Base-by-base conservation (phyloP, 2,797 vertebrate species). In the Eptatretus atami region DNA sequence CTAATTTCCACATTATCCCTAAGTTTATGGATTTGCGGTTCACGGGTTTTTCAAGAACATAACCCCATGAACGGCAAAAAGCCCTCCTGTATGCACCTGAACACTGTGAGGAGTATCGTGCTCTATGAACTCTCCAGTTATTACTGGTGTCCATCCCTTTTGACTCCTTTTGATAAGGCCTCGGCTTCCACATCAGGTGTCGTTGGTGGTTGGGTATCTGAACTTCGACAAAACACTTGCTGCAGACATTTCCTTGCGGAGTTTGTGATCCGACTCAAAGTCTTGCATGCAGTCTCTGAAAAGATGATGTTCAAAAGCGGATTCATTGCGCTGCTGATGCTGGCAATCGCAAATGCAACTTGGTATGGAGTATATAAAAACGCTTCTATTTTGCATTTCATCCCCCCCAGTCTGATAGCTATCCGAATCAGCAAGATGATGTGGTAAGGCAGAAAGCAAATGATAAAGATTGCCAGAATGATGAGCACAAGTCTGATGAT, bases 391-490 rank as follows among this genome's bases (percentile, higher is more conserved):
- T 12, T 9, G 25, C 69, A 71, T 13, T 54, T 15, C 57, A 66
- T 66, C 13, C 52, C 31, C n/a, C 63, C 57, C 2, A 14, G 19
- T 25, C 67, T 67, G 31, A 65, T 11, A 6, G 67, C 67, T 44
- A 44, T 44, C 19, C 68, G 67, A 15, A 68, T 63, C 63, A 70
- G 66, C 65, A 69, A 68, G 13, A 70, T 65, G 2, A 69, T n/a
- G 52, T 71, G 69, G 52, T 70, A 71, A 10, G 70, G 70, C 9
- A 69, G 69, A 31, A 64, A 71, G 64, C 66, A 69, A 14, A 69
- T 65, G 15, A 71, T 52, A 53, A 70, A 70, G 63, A 71, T 68
- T 63, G 54, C 63, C 2, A 60, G 66, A 64, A 69, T 66, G 14
- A 65, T 64, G 53, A 71, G 8, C 2, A 69, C 31, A 53, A 69